These are phyloP conservation scores for Diplodus puntazzo DNA, from an alignment of 2,797 vertebrate genomes.

Conservation along the genomic window DNA sequence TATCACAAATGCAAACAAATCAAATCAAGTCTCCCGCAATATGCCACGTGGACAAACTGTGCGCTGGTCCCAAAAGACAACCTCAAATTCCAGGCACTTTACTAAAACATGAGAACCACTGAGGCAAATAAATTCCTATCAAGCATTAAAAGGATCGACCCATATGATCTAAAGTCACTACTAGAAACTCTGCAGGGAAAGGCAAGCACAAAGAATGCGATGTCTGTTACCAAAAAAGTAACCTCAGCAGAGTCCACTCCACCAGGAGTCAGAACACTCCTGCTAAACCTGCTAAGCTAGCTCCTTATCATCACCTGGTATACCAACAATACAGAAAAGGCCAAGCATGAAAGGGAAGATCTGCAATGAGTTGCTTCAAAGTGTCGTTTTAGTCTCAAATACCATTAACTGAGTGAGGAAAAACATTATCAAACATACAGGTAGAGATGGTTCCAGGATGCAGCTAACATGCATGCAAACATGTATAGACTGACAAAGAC, in stretches of 20 bases:
- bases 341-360: background rate
- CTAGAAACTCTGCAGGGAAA: slow-evolving; percentile 18
- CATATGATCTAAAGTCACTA: background rate
- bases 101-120: background rate
- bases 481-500: background rate
- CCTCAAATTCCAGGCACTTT: background rate
- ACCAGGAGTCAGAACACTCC: slow-evolving; percentile 3
- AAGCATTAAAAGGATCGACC: background rate
- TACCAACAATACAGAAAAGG: background rate
- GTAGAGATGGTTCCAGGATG: slow-evolving; percentile 15
- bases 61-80: background rate
- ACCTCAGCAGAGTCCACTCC: slow-evolving; percentile 17
- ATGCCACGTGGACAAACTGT: background rate
- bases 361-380: background rate
- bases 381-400: slow-evolving; percentile 8
- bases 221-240: slow-evolving; percentile 38
- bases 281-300: slow-evolving; percentile 14
- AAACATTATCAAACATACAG: slow-evolving; percentile 7
- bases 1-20: background rate
- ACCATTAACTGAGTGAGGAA: slow-evolving; percentile 3
- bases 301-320: slow-evolving; percentile 7
- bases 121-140: background rate
- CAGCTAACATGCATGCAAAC: slow-evolving; percentile 2
- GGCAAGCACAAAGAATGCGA: slow-evolving; percentile 16
- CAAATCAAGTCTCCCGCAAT: background rate